Conservation (phyloP, 92 coral and sea anemone species). For the Epizoanthus illoricatus region DNA sequence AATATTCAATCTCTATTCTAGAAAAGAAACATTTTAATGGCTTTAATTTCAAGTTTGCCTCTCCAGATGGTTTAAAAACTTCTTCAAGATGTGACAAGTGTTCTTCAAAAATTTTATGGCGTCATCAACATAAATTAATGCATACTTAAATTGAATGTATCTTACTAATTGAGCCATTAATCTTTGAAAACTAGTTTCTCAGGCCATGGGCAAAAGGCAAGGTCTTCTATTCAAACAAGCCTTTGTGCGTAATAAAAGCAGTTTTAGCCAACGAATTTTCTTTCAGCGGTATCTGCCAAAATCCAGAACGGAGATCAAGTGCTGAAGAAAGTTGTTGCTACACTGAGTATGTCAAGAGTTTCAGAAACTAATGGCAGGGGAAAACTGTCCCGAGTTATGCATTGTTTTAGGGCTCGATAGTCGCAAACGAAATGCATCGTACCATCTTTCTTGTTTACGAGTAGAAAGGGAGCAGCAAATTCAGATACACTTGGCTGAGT, state of each 20-base stretch:
- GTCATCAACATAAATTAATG: conserved; percentile 23
- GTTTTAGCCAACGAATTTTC: not conserved
- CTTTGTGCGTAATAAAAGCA: conserved; percentile 6
- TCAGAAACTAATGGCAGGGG: conserved; percentile 21
- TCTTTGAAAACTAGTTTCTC: conserved; percentile 14
- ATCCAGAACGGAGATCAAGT: conserved; percentile 3
- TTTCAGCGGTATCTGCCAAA: conserved; percentile 23
- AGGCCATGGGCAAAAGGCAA: conserved; percentile 19
- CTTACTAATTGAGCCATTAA: conserved; percentile 11
- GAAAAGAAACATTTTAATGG: conserved; percentile 46
- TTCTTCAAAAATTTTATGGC: conserved; percentile 43
- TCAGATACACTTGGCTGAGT: not conserved
- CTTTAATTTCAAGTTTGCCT: conserved; percentile 46
- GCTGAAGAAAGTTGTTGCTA: conserved; percentile 8
- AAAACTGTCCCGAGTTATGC: not conserved
- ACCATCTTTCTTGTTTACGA: not conserved
- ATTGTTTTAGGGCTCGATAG: conserved; percentile 9
- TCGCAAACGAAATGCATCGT: not conserved
- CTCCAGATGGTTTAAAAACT: conserved; percentile 31
- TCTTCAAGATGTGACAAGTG: conserved; percentile 38
- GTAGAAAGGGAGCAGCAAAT: conserved; percentile 1
- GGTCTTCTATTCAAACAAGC: not conserved
- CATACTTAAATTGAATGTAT: conserved; percentile 16
- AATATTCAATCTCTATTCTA: not conserved
- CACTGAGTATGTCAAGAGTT: not conserved